Conservation (phyloP, 2,888 invertebrate species). For the Hypercompe scribonia region DNA sequence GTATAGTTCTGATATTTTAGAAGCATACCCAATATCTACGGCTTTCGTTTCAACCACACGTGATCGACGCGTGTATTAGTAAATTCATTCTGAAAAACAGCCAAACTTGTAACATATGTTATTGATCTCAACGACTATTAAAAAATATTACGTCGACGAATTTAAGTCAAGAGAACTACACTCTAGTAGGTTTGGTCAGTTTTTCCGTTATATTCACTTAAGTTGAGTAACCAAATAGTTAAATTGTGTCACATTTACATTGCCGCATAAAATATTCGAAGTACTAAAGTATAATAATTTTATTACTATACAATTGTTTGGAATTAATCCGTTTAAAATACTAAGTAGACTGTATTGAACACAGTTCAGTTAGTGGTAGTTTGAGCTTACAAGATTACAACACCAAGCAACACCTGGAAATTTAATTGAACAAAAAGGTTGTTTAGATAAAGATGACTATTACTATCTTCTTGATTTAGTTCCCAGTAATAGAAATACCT, state of each 20-base stretch:
- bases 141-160: not conserved
- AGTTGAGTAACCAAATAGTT: not conserved
- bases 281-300: slow-evolving; percentile 25
- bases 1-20: not conserved
- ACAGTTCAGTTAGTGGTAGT: slow-evolving; percentile 33
- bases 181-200: not conserved
- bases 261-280: slow-evolving; percentile 8
- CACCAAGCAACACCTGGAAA: slow-evolving; percentile 42
- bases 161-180: not conserved
- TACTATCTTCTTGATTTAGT: slow-evolving; percentile 1
- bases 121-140: too few relatives aligned
- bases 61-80: not conserved
- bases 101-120: not conserved
- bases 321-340: slow-evolving; percentile 46
- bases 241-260: not conserved
- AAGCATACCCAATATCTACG: not conserved
- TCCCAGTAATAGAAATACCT: not conserved
- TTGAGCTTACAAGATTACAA: slow-evolving; percentile 34
- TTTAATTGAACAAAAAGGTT: slow-evolving; percentile 29
- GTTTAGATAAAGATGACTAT: slow-evolving; percentile 24
- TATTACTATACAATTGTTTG: slow-evolving; percentile 26
- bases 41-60: not conserved
- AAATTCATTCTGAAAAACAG: not conserved
- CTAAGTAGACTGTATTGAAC: slow-evolving; percentile 33
- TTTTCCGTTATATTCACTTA: not conserved